These are phyloP conservation scores for Hyppa rectilinea DNA, from an alignment of 2,888 invertebrate genomes.

Conservation along the genomic window DNA sequence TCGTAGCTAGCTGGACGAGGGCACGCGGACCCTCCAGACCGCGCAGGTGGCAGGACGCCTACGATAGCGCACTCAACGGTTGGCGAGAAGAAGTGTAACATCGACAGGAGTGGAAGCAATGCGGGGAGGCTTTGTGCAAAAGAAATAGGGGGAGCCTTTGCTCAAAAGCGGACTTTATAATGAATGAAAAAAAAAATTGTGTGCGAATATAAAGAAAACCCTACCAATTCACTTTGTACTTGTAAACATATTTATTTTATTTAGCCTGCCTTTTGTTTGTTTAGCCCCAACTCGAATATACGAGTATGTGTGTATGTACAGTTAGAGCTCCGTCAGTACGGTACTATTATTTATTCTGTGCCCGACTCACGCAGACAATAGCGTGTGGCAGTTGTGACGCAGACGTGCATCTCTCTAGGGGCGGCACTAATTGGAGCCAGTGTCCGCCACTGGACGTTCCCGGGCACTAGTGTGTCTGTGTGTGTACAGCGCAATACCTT, in stretches of 20 bases:
- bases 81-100: not conserved
- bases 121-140: too few relatives aligned
- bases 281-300: not conserved
- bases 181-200: too few relatives aligned
- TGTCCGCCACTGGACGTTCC: not conserved
- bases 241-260: not conserved
- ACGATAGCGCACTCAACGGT: not conserved
- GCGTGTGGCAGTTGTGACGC: not conserved
- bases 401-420: conserved; percentile 33
- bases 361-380: conserved; percentile 1
- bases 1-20: not conserved
- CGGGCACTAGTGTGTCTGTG: not conserved
- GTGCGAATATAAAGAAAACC: not conserved
- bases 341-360: too few relatives aligned
- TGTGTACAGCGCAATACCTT: not conserved
- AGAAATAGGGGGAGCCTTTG: not conserved
- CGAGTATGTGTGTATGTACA: not conserved
- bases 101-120: not conserved
- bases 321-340: too few relatives aligned
- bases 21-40: not conserved
- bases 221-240: not conserved
- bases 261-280: not conserved
- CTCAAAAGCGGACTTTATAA: too few relatives aligned
- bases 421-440: conserved; percentile 37
- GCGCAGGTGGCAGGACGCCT: too few relatives aligned